Evolutionary conservation across 2,113 vertebrate genomes (phyloP).

Genomic region (Ictalurus punctatus): DNA sequence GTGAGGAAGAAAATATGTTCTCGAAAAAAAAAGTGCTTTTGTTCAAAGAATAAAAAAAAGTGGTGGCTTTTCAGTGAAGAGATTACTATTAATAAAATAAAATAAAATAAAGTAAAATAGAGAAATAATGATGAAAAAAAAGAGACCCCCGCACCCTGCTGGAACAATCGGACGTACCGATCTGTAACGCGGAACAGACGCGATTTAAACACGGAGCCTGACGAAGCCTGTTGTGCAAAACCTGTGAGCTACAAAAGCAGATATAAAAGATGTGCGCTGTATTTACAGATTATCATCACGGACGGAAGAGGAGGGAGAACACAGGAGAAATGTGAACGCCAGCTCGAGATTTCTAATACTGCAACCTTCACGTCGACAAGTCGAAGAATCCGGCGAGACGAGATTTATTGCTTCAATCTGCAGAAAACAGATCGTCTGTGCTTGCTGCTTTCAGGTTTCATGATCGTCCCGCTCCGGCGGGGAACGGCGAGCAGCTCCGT

Average conservation of each 20-base stretch:
- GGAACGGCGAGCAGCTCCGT: constrained; percentile 49
- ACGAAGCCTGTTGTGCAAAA: constrained; percentile 87
- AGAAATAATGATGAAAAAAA: background rate
- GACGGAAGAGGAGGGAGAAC: constrained; percentile 34
- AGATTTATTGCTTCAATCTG: constrained; percentile 80
- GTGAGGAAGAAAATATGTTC: background rate
- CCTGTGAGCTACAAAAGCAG: constrained; percentile 83
- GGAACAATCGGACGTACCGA: constrained; percentile 66
- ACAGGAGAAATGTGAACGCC: constrained; percentile 57
- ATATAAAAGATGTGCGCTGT: constrained; percentile 84
- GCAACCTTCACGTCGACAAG: constrained; percentile 76
- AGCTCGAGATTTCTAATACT: constrained; percentile 72
- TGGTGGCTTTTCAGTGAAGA: background rate
- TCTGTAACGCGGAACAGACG: constrained; percentile 62
- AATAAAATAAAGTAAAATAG: background rate
- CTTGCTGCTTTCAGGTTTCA: constrained; percentile 61
- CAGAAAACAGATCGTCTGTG: constrained; percentile 69
- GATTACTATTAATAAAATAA: constrained; percentile 7
- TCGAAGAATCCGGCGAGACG: constrained; percentile 59
- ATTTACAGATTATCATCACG: constrained; percentile 89
- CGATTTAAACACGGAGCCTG: constrained; percentile 66
- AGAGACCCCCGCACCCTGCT: background rate
- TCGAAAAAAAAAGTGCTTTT: constrained; percentile 20
- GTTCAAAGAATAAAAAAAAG: constrained; percentile 13
- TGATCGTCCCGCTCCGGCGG: constrained; percentile 57